Percentiles rank a stretch among this genome's conserved stretches.
These are phyloP conservation scores for Tychaedon coryphoeus DNA, from an alignment of 2,113 vertebrate genomes.

Conservation along the genomic window DNA sequence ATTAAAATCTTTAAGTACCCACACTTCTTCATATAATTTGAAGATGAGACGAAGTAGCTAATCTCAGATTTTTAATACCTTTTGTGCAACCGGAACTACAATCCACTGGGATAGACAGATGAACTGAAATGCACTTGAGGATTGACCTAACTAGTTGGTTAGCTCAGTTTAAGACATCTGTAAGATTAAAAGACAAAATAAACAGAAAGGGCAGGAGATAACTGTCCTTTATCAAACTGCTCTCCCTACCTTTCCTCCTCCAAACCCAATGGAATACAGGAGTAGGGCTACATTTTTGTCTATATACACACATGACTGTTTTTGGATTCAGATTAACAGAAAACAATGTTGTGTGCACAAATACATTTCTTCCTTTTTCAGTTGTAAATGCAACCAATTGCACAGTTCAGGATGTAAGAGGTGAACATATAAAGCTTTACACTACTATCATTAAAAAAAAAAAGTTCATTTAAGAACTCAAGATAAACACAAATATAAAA, in stretches of 20 bases:
- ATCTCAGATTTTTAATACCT: not conserved
- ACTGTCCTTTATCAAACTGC: not conserved
- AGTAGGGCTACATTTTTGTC: not conserved
- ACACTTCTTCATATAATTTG: not conserved
- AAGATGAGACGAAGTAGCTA: not conserved
- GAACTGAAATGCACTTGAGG: not conserved
- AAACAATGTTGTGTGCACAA: not conserved
- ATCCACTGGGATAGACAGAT: not conserved
- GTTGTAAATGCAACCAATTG: not conserved
- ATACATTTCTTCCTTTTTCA: not conserved
- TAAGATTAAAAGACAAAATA: not conserved
- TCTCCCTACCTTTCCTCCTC: not conserved
- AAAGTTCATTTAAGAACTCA: not conserved
- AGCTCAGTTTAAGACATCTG: not conserved
- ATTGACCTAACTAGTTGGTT: not conserved
- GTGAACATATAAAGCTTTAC: not conserved
- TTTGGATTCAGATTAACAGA: not conserved
- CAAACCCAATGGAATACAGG: not conserved
- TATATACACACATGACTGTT: accelerated
- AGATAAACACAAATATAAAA: not conserved
- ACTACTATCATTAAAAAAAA: not conserved
- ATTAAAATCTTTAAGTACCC: not conserved
- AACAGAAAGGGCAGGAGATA: not conserved
- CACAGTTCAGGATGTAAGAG: not conserved
- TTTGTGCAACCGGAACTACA: not conserved